Evolutionary conservation across 1,140 invertebrate genomes (phyloP).

Genomic region (Leptopilina clavipes): DNA sequence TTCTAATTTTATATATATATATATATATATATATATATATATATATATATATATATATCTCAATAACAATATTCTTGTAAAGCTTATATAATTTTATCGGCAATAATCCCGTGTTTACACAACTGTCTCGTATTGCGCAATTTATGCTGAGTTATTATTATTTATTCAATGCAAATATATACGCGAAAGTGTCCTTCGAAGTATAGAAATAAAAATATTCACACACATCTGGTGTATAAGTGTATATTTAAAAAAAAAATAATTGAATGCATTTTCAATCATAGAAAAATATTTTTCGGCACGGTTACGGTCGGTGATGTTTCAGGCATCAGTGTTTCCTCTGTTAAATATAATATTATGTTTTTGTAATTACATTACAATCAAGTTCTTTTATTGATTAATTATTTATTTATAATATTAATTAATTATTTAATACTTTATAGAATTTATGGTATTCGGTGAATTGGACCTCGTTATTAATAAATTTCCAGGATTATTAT

Average conservation of each 20-base stretch:
- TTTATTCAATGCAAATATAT: slow-evolving; percentile 26
- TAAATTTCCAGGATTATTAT: too few species aligned
- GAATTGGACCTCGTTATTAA: too few species aligned
- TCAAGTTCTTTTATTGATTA: too few species aligned
- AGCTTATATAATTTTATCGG: slow-evolving; percentile 33
- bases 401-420: too few species aligned
- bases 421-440: too few species aligned
- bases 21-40: background rate
- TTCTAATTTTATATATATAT: slow-evolving; percentile 2
- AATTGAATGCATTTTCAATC: background rate
- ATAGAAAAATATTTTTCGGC: too few species aligned
- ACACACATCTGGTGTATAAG: background rate
- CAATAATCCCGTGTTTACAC: slow-evolving; percentile 17
- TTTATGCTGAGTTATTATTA: slow-evolving; percentile 33
- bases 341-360: too few species aligned
- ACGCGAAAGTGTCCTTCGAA: slow-evolving; percentile 10
- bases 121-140: slow-evolving; percentile 29
- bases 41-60: background rate
- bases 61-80: slow-evolving; percentile 28
- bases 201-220: slow-evolving; percentile 30
- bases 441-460: too few species aligned
- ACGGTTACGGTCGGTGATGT: too few species aligned
- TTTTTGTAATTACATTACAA: too few species aligned
- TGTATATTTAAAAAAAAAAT: background rate
- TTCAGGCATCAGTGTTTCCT: too few species aligned